Conservation (phyloP, 2,797 vertebrate genomes). For the Hippocampus kuda region DNA sequence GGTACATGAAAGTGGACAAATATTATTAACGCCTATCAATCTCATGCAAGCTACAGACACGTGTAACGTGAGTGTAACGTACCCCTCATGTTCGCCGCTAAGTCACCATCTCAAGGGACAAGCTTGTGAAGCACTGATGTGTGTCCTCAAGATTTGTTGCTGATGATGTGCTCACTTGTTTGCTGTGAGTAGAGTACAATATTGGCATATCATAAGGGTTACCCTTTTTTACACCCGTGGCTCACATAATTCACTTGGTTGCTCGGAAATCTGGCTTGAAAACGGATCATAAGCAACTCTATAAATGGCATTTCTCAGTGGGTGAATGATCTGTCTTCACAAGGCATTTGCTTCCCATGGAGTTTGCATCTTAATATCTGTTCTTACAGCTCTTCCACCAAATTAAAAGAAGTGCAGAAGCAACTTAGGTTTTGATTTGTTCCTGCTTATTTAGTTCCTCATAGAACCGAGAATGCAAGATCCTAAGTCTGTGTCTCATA, state of each 20-base stretch:
- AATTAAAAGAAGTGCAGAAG: not conserved
- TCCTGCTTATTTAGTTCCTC: not conserved
- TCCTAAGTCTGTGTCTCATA: not conserved
- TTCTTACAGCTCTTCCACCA: conserved; percentile 3
- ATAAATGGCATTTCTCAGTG: conserved; percentile 29
- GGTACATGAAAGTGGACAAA: not conserved
- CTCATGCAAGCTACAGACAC: not conserved
- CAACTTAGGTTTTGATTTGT: conserved; percentile 5
- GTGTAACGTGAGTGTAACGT: not conserved
- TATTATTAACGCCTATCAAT: not conserved
- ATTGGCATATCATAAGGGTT: conserved; percentile 20
- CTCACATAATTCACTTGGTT: conserved; percentile 26
- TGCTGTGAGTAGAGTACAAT: conserved; percentile 7
- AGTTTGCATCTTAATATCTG: conserved; percentile 28
- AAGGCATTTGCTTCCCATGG: conserved; percentile 29
- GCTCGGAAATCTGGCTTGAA: conserved; percentile 21
- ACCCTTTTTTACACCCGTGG: conserved; percentile 15
- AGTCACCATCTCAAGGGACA: not conserved
- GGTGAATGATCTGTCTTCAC: conserved; percentile 33
- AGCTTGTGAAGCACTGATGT: conserved; percentile 5
- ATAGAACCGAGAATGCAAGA: not conserved
- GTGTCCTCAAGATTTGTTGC: conserved; percentile 13
- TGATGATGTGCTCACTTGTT: conserved; percentile 16
- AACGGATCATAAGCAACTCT: conserved; percentile 17
- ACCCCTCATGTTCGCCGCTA: not conserved